A percentile compares a stretch with the other conserved stretches of the same genome.
phyloP scores from a whole-genome alignment of 2,888 invertebrate species.

The Leptopilina drosophilae region DNA sequence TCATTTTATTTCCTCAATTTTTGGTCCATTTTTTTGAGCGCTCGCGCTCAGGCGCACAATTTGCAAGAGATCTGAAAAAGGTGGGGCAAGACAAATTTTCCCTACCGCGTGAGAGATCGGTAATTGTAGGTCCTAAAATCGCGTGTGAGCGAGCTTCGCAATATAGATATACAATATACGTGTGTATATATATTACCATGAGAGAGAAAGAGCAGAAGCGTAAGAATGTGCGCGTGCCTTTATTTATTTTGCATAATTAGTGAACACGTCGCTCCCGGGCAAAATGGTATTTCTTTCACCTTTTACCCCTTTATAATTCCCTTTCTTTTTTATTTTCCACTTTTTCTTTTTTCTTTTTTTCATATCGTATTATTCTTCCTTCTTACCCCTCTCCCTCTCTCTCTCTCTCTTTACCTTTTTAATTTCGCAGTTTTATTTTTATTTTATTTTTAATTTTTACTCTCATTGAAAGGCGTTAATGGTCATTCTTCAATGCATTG shows the following conservation, averaged over 20 bases:
- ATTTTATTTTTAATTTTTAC: no score
- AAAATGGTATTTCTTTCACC: conserved; percentile 23
- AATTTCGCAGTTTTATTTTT: no score
- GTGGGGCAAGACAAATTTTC: conserved; percentile 40
- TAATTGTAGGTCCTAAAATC: conserved; percentile 69
- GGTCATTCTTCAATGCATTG: no score
- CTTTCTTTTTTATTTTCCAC: no score
- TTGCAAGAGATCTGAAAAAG: conserved; percentile 2
- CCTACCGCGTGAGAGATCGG: conserved; percentile 62
- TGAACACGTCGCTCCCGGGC: conserved; percentile 20
- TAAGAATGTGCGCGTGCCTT: conserved; percentile 62
- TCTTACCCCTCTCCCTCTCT: no score
- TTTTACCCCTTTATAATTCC: not conserved
- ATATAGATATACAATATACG: no score
- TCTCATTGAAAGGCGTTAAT: no score
- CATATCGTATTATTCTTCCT: no score
- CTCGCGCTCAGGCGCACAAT: not conserved
- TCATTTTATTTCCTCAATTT: no score
- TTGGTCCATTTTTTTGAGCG: not conserved
- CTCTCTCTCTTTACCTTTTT: no score
- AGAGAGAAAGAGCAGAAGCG: conserved; percentile 50
- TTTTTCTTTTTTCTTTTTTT: no score
- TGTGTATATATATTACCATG: no score
- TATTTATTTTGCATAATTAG: conserved; percentile 64
- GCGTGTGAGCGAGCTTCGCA: conserved; percentile 57